Evolutionary conservation across 1,140 invertebrate species (phyloP).

Genomic region (Leptoteleia sp.): DNA sequence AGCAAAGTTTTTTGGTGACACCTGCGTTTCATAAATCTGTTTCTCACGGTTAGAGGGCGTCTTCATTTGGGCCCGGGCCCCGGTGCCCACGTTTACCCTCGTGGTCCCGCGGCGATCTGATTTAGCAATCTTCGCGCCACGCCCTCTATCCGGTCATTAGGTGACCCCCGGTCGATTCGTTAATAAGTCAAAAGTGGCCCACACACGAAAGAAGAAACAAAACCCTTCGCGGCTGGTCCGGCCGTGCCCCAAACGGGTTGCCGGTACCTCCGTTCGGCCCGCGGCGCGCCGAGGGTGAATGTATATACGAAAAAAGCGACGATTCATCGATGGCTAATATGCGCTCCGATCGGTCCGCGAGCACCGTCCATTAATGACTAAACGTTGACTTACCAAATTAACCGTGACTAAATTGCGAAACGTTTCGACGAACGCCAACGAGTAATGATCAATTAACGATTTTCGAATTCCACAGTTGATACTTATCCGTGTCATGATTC

Average conservation of each 20-base stretch:
- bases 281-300: too few relatives aligned
- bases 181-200: conserved; percentile 78
- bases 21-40: conserved; percentile 49
- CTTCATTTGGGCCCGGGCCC: conserved; percentile 34
- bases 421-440: conserved; percentile 31
- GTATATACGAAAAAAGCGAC: too few relatives aligned
- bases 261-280: too few relatives aligned
- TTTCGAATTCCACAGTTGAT: conserved; percentile 8
- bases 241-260: too few relatives aligned
- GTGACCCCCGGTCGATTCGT: conserved; percentile 74
- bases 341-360: conserved; percentile 74
- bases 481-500: too few relatives aligned
- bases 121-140: conserved; percentile 80
- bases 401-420: conserved; percentile 77
- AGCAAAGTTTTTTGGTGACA: conserved; percentile 13
- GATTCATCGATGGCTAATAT: conserved; percentile 80
- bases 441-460: conserved; percentile 25
- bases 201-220: conserved; percentile 69
- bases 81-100: conserved; percentile 33
- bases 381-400: conserved; percentile 80
- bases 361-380: conserved; percentile 77
- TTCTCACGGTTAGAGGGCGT: conserved; percentile 58
- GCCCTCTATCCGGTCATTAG: conserved; percentile 79
- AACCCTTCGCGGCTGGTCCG: conserved; percentile 16
- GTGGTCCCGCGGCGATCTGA: conserved; percentile 69